A percentile compares a stretch with the other conserved stretches of the same genome.
Evolutionary conservation across 2,888 invertebrate genomes (phyloP).

Genomic region (Epsilonema sp.): DNA sequence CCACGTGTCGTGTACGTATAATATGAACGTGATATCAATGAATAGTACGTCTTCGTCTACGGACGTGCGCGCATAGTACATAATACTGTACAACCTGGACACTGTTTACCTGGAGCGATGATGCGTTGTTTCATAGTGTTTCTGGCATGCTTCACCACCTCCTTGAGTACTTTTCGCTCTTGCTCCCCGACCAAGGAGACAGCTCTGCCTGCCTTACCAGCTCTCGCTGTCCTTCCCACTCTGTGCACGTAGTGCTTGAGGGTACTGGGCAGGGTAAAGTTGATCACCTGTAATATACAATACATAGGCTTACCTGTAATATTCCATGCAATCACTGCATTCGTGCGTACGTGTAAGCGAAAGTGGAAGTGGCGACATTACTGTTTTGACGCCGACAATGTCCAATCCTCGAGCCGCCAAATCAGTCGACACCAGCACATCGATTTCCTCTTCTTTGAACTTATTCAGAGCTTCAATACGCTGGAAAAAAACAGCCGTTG

Average conservation of each 20-base stretch:
- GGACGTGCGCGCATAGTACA: too few species aligned
- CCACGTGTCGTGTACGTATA: too few species aligned
- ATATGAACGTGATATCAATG: too few species aligned
- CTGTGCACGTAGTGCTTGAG: constrained; percentile 88
- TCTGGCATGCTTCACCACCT: constrained; percentile 63
- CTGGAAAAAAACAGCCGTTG: too few species aligned
- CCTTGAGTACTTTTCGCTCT: constrained; percentile 72
- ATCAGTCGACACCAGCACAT: constrained; percentile 66
- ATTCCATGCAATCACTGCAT: too few species aligned
- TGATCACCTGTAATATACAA: constrained; percentile 44
- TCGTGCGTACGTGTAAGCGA: too few species aligned
- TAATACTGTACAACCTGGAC: too few species aligned
- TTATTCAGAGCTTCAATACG: constrained; percentile 65
- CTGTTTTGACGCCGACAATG: constrained; percentile 88
- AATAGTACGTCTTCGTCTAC: too few species aligned
- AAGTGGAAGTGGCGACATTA: constrained; percentile 24
- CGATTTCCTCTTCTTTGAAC: constrained; percentile 56
- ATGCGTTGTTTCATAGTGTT: constrained; percentile 60
- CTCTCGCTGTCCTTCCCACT: constrained; percentile 86
- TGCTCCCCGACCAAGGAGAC: constrained; percentile 83
- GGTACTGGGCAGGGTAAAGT: constrained; percentile 82
- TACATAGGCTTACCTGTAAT: too few species aligned
- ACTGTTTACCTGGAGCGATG: constrained; percentile 19
- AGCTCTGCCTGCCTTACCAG: constrained; percentile 61
- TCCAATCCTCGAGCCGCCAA: constrained; percentile 83